phyloP scores from a whole-genome alignment of 2,888 invertebrate species.

The Troides oblongomaculatus region DNA sequence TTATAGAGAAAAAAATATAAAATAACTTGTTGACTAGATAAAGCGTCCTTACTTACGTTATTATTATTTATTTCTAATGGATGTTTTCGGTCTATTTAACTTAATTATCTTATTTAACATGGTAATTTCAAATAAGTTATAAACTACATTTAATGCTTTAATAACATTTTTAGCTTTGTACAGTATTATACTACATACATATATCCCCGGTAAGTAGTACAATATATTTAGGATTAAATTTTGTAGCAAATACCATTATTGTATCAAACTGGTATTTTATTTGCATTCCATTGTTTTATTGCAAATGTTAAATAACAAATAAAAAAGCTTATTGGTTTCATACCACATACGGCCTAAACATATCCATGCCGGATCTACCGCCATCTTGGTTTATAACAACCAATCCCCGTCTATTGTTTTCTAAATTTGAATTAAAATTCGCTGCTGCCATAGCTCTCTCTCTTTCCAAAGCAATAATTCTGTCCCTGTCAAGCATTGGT shows the following conservation, averaged over 20 bases:
- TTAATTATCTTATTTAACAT: neutral
- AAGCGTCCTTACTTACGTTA: neutral
- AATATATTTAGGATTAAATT: neutral
- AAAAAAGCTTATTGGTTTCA: slow-evolving; percentile 63
- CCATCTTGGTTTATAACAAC: slow-evolving; percentile 73
- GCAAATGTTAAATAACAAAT: slow-evolving; percentile 42
- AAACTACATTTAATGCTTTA: neutral
- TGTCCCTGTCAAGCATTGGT: slow-evolving; percentile 70
- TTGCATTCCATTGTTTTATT: slow-evolving; percentile 29
- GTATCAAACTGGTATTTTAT: slow-evolving; percentile 8
- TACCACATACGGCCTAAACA: slow-evolving; percentile 79
- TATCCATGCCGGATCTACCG: slow-evolving; percentile 62
- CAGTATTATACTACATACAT: slow-evolving; percentile 7
- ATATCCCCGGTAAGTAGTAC: neutral
- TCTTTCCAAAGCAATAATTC: slow-evolving; percentile 71
- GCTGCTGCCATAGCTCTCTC: slow-evolving; percentile 75
- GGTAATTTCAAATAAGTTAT: neutral
- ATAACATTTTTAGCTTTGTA: slow-evolving; percentile 6
- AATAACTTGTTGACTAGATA: slow-evolving; percentile 21
- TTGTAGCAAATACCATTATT: slow-evolving; percentile 22
- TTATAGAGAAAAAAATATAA: neutral
- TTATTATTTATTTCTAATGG: neutral
- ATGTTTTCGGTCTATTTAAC: neutral
- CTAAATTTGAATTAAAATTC: slow-evolving; percentile 76
- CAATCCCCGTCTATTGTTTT: slow-evolving; percentile 70